Percentiles rank a stretch among this genome's conserved stretches.
Evolutionary conservation across 2,888 invertebrate species (phyloP).

Genomic region (Arctia plantaginis): DNA sequence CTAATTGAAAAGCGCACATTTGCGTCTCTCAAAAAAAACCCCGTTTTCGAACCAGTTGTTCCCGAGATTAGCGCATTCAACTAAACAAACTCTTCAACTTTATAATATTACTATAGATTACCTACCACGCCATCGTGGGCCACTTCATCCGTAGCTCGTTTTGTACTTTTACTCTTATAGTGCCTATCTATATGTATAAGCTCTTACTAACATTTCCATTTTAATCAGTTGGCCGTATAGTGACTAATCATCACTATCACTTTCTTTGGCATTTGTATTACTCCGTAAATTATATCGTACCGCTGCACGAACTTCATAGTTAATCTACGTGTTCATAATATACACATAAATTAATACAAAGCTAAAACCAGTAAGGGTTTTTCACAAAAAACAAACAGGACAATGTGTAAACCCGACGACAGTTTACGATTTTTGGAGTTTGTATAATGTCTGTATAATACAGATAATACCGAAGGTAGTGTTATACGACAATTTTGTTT

Average conservation of each 20-base stretch:
- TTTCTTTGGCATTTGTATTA: neutral
- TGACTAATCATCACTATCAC: neutral
- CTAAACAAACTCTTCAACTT: no score
- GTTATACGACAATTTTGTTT: neutral
- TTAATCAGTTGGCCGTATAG: neutral
- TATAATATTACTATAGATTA: no score
- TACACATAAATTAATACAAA: slow-evolving; percentile 31
- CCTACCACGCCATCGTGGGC: no score
- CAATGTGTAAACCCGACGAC: slow-evolving; percentile 7
- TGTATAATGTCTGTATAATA: no score
- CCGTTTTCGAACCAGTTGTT: no score
- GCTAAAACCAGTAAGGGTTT: slow-evolving; percentile 22
- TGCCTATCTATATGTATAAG: neutral
- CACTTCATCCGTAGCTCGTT: neutral
- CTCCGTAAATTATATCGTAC: neutral
- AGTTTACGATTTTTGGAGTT: slow-evolving; percentile 17
- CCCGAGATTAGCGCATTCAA: no score
- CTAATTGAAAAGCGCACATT: no score
- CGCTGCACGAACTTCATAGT: slow-evolving; percentile 27
- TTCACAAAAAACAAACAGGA: slow-evolving; percentile 8
- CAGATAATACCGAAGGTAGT: neutral
- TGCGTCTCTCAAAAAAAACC: no score
- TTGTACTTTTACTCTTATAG: neutral
- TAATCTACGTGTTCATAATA: slow-evolving; percentile 22
- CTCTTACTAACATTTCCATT: neutral